Percentiles rank a stretch among this genome's conserved stretches.
Conservation (phyloP, 2,888 invertebrate species). For the Scaeva pyrastri region DNA sequence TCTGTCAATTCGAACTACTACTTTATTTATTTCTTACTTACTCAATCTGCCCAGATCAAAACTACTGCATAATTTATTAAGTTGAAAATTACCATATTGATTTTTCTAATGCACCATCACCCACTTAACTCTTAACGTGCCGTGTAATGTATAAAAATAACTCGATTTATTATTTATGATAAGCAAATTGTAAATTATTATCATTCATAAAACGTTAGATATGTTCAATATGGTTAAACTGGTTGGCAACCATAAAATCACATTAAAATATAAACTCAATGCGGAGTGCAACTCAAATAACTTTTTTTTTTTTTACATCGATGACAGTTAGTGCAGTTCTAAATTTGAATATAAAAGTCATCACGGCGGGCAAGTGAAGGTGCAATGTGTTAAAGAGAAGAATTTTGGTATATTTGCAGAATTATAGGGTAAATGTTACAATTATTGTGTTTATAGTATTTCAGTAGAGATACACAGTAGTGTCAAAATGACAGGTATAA, state of each 20-base stretch:
- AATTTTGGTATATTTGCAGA: background rate
- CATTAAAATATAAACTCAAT: constrained; percentile 56
- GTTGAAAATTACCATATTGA: background rate
- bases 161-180: constrained; percentile 81
- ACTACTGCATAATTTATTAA: background rate
- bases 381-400: background rate
- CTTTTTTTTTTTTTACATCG: constrained; percentile 35
- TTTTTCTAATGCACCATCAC: background rate
- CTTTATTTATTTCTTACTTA: too few species aligned
- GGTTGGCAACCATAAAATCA: constrained; percentile 69
- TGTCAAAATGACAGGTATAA: too few species aligned
- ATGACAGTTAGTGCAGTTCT: constrained; percentile 45
- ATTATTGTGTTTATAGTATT: too few species aligned
- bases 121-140: background rate
- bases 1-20: too few species aligned
- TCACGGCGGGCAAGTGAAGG: too few species aligned
- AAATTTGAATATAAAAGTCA: constrained; percentile 2
- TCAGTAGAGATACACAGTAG: too few species aligned
- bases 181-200: constrained; percentile 84
- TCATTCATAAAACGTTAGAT: constrained; percentile 82
- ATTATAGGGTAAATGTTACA: background rate
- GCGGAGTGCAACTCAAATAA: constrained; percentile 35
- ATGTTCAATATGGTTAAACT: constrained; percentile 78
- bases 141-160: background rate
- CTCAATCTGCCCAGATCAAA: too few species aligned